Base-by-base conservation (phyloP, 1,140 invertebrate genomes). In the Zaprionus lachaisei region DNA sequence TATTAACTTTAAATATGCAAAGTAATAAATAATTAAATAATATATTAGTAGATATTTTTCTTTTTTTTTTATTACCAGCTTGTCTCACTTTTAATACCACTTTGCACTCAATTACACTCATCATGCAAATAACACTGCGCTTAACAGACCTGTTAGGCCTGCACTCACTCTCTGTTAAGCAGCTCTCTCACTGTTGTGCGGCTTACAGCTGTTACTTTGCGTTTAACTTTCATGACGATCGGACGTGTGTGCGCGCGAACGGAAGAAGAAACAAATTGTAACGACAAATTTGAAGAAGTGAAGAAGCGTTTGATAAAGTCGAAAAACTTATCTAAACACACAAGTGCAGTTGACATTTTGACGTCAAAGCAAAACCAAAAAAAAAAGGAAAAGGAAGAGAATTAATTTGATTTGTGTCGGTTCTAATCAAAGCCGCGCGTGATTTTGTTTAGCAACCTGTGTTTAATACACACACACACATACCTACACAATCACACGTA, bases 391-490 rank as follows among this genome's bases (percentile, higher is more conserved):
- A 41, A 54, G 41, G 26, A 44, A 63, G 61, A 49, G 60, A 49
- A 57, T 61, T 72, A 77, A 72, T 77, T 72, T 72, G 63, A 77
- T 72, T 77, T 72, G 74, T 66, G 69, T 34, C 9, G 31, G 31
- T 63, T 77, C 74, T 55, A 77, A 73, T 55, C 66, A 69, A 74
- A 72, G 38, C 38, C 72, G 74, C 82, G 67, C 75, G 82, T 82
- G 75, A 80, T 68, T 74, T 80, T 80, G 75, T 80, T 80, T 77
- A 77, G 65, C 63, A 70, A 49, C n/a, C 37, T 44, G 67, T 66
- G 54, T 56, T 55, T 31, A 44, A 56, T 31, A 37, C 31, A 63
- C 57, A 37, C n/a, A 37, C n/a, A 38, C 22, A 28, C 28, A 61
- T 5, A 38, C 20, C 38, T 6, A 54, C 28, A 47, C 26, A 61